Evolutionary conservation across 2,797 vertebrate species (phyloP), one percentile per base, ranked within the genome.

Genomic region (Ceyx erithaca): DNA sequence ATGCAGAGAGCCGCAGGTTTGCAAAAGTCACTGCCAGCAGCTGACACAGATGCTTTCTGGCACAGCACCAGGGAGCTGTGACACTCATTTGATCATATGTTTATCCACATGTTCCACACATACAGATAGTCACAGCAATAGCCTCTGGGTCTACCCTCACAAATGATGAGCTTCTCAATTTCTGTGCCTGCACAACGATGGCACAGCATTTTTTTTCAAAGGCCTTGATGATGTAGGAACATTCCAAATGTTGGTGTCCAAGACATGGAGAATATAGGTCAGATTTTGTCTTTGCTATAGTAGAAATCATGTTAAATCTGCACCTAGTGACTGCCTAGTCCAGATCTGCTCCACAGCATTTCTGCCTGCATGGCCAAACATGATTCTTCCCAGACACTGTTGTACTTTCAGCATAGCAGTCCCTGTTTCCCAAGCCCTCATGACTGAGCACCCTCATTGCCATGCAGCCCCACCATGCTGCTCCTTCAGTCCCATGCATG

Each of bases 11-110:
- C 43, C 4, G 1, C 78, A 25, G 82, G 81, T 88, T 69, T 73
- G n/a, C 71, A 41, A 12, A 26, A 81, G 79, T 43, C 58, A 14
- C 69, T 71, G 89, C 91, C 90, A 90, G 88, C 83, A 92, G 89
- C 87, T 84, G 85, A 93, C 85, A 89, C 91, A 82, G 91, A 92
- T 91, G 89, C 89, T 93, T 80, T 68, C 87, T 94, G 93, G 92
- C 76, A 35, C 1, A 1, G 48, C 63, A 90, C 84, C 94, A 84
- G 87, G 72, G 88, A 93, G 87, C 68, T 54, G 80, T 75, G 93
- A 76, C 85, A 94, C 83, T 88, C 91, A 6, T 68, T 49, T 73
- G 80, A 91, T 93, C 90, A 52, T 78, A 73, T 92, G 85, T 93
- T 95, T 82, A 83, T 28, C 61, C 80, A 76, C 91, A 89, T 72